Conservation (phyloP, 2,113 vertebrate species). For the Cyprinodon tularosa region DNA sequence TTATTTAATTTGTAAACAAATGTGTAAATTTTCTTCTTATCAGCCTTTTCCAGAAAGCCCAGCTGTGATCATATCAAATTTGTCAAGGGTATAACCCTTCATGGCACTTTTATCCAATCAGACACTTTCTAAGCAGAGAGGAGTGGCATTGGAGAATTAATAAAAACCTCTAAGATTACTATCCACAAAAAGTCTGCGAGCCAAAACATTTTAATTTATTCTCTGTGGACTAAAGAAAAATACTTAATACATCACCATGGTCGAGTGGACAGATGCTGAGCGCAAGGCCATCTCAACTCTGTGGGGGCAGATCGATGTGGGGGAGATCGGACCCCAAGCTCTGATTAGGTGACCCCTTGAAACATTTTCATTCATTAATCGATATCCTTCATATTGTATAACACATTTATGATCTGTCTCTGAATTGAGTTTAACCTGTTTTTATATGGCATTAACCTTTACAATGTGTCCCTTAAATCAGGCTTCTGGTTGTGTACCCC, state of each 20-base stretch:
- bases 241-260: conserved; percentile 51
- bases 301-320: conserved; percentile 44
- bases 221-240: not conserved
- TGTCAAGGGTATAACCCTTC: not conserved
- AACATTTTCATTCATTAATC: not conserved
- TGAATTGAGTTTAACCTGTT: not conserved
- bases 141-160: conserved; percentile 37
- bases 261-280: conserved; percentile 69
- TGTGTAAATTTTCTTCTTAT: not conserved
- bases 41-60: not conserved
- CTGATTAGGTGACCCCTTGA: conserved; percentile 57
- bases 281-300: conserved; percentile 46
- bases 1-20: not conserved
- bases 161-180: conserved; percentile 7
- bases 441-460: not conserved
- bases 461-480: conserved; percentile 6
- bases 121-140: conserved; percentile 5
- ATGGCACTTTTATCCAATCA: conserved; percentile 32
- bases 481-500: conserved; percentile 79
- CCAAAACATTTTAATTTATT: not conserved
- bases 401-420: not conserved
- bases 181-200: conserved; percentile 1
- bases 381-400: not conserved
- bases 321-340: conserved; percentile 50
- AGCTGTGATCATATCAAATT: not conserved